Conservation (phyloP, 1,140 invertebrate genomes). For the Maconellicoccus hirsutus region DNA sequence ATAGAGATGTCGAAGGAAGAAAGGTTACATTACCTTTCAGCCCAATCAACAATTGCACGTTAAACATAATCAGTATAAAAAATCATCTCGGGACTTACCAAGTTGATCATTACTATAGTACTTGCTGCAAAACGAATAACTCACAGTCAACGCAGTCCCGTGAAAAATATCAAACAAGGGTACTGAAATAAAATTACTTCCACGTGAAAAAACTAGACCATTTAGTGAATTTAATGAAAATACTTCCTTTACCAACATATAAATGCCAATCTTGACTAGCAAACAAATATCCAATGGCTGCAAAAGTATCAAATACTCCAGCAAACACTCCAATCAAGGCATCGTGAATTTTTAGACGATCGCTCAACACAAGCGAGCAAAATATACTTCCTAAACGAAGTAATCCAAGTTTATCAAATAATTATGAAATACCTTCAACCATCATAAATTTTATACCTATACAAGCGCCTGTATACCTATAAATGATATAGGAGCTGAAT, state of each 20-base stretch:
- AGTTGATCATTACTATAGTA: neutral
- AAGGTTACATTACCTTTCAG: too few species aligned
- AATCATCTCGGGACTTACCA: neutral
- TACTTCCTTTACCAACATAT: neutral
- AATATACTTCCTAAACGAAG: neutral
- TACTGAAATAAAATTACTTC: neutral
- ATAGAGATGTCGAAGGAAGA: too few species aligned
- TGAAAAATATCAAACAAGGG: neutral
- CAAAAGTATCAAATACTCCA: neutral
- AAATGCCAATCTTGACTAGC: neutral
- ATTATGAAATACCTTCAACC: neutral
- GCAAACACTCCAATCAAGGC: neutral
- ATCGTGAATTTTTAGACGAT: neutral
- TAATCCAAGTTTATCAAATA: too few species aligned
- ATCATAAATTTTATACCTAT: slow-evolving; percentile 24
- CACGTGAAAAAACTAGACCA: too few species aligned
- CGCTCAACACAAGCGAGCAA: neutral
- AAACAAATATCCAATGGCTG: neutral
- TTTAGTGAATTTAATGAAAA: too few species aligned
- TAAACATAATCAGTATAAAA: too few species aligned
- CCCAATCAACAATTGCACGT: too few species aligned
- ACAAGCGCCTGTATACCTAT: slow-evolving; percentile 26
- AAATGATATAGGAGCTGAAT: slow-evolving; percentile 29
- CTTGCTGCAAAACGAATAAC: neutral
- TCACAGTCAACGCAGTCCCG: neutral